Percentiles rank a stretch among this genome's conserved stretches.
Conservation (phyloP, 2,888 invertebrate species). For the Tipula vernalis region DNA sequence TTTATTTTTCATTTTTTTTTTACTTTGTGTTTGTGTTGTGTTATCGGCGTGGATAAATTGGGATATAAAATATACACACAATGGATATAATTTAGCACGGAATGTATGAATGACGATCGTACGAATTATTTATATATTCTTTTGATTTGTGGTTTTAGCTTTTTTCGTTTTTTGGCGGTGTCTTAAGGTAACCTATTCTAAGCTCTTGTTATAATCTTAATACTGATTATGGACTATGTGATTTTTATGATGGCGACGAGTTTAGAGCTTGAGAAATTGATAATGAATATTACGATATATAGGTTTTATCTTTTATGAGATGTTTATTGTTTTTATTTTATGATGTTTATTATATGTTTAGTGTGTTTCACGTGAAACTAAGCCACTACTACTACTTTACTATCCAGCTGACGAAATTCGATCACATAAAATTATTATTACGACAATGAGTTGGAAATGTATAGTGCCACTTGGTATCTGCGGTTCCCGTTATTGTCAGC, state of each 20-base stretch:
- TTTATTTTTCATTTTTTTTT: background rate
- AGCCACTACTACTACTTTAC: too few relatives aligned
- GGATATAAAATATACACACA: background rate
- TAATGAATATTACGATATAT: background rate
- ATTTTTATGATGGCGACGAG: background rate
- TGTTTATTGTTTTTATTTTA: background rate
- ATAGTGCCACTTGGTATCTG: too few relatives aligned
- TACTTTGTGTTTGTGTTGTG: background rate
- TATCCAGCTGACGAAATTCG: too few relatives aligned
- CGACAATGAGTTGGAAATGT: too few relatives aligned
- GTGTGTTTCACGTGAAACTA: too few relatives aligned
- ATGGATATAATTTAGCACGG: background rate
- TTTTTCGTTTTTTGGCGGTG: background rate
- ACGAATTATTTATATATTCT: background rate
- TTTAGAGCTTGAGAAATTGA: background rate
- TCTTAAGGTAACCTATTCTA: background rate
- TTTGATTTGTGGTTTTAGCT: background rate
- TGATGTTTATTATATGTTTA: background rate
- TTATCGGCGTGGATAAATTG: background rate
- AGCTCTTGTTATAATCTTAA: background rate
- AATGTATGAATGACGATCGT: background rate
- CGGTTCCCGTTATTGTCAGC: too few relatives aligned
- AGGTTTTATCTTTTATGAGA: background rate
- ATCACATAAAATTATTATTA: too few relatives aligned
- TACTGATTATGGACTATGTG: background rate